phyloP scores from a whole-genome alignment of 2,797 vertebrate genomes.

The Trichosurus vulpecula region DNA sequence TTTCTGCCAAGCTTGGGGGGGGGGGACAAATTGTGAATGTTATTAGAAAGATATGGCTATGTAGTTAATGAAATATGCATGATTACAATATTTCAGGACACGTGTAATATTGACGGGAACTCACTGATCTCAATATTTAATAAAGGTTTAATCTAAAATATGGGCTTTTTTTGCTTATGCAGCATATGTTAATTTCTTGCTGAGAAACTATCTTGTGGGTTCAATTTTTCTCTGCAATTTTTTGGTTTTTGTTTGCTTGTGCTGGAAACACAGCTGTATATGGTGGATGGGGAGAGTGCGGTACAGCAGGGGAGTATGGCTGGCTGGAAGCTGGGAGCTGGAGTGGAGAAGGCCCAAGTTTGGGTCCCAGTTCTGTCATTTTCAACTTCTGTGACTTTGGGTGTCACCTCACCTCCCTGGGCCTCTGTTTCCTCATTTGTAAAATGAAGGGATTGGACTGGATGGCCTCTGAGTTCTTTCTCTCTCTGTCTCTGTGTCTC shows the following conservation, averaged over 20 bases:
- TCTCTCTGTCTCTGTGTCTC: fast-evolving
- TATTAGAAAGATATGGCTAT: conserved; percentile 84
- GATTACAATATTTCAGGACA: conserved; percentile 79
- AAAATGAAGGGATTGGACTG: background rate
- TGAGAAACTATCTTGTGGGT: conserved; percentile 81
- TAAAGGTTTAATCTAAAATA: conserved; percentile 80
- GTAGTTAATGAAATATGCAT: conserved; percentile 84
- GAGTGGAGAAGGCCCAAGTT: background rate
- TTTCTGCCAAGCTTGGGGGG: conserved; percentile 82
- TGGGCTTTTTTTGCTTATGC: conserved; percentile 77
- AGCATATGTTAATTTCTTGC: conserved; percentile 83
- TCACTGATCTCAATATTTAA: conserved; percentile 85
- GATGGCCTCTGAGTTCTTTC: background rate
- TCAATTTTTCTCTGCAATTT: conserved; percentile 84
- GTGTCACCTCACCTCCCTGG: background rate
- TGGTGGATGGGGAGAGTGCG: conserved; percentile 32
- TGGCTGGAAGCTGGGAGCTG: background rate
- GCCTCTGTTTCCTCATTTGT: background rate
- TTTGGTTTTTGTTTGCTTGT: conserved; percentile 80
- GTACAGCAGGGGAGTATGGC: background rate
- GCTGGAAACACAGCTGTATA: conserved; percentile 72
- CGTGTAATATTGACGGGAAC: conserved; percentile 79
- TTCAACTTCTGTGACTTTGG: background rate
- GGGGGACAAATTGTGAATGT: conserved; percentile 79
- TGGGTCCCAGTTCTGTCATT: background rate